Conservation (phyloP, 2,113 vertebrate genomes). For the Aviceda subcristata region DNA sequence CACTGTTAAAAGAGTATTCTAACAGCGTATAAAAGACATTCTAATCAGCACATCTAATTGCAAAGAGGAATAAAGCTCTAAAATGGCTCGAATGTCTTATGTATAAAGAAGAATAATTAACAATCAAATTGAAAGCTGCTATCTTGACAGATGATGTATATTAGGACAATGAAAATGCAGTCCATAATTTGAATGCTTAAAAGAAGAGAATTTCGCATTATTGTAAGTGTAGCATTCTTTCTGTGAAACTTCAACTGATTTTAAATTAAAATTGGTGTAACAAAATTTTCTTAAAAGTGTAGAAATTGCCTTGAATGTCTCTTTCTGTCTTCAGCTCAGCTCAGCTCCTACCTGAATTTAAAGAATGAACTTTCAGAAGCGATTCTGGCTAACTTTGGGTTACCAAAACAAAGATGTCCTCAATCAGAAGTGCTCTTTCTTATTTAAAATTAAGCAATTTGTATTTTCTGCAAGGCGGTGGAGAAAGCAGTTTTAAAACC, state of each 20-base stretch:
- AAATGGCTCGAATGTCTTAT: slow-evolving; percentile 18
- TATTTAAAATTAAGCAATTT: not conserved
- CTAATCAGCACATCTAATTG: slow-evolving; percentile 33
- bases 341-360: not conserved
- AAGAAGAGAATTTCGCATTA: not conserved
- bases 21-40: slow-evolving; percentile 18
- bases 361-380: not conserved
- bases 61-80: slow-evolving; percentile 34
- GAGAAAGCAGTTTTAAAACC: not conserved
- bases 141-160: not conserved
- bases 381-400: not conserved
- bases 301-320: not conserved
- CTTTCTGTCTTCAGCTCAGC: not conserved
- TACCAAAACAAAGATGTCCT: not conserved
- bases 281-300: not conserved
- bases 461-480: not conserved
- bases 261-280: not conserved
- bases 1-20: slow-evolving; percentile 20
- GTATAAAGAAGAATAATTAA: slow-evolving; percentile 39
- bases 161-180: slow-evolving; percentile 9
- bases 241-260: not conserved
- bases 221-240: not conserved
- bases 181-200: not conserved
- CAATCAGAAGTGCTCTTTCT: not conserved
- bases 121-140: slow-evolving; percentile 30